These are phyloP conservation scores for Peromyscus leucopus DNA, from an alignment of 2,113 vertebrate genomes.

Conservation along the genomic window DNA sequence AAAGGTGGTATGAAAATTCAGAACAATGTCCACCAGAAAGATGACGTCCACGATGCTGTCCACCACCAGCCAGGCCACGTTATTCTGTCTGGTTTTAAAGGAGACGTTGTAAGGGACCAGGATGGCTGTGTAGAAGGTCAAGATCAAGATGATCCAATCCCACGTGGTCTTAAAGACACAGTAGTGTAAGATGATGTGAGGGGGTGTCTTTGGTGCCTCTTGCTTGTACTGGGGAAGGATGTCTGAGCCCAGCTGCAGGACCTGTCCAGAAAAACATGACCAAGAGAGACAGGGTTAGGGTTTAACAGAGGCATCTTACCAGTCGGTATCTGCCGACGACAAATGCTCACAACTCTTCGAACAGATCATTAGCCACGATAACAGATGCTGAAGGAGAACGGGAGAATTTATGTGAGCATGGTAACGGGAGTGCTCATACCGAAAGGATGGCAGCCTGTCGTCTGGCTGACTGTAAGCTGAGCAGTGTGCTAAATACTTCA, in stretches of 20 bases:
- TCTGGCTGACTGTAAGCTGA: neutral
- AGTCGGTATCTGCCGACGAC: neutral
- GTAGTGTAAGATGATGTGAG: conserved; percentile 98
- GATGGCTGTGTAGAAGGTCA: conserved; percentile 99
- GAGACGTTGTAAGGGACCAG: conserved; percentile 99
- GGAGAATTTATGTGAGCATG: neutral
- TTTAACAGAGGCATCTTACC: neutral
- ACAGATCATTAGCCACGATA: neutral
- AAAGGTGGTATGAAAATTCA: conserved; percentile 99
- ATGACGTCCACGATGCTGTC: conserved; percentile 99
- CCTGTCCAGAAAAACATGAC: conserved; percentile 87
- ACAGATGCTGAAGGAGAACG: neutral
- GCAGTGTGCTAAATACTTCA: neutral
- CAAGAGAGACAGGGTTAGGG: conserved; percentile 62
- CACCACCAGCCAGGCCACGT: conserved; percentile 97
- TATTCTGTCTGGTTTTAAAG: conserved; percentile 99
- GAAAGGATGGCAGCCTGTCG: neutral
- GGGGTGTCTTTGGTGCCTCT: conserved; percentile 98
- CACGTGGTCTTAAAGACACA: conserved; percentile 99
- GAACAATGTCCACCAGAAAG: conserved; percentile 97
- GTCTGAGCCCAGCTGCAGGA: conserved; percentile 97
- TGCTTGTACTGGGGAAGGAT: conserved; percentile 99
- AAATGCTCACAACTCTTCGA: neutral
- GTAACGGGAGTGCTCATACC: neutral
- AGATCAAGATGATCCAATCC: conserved; percentile 99